Base-by-base conservation (phyloP, 1,140 invertebrate species). In the Formica selysi region DNA sequence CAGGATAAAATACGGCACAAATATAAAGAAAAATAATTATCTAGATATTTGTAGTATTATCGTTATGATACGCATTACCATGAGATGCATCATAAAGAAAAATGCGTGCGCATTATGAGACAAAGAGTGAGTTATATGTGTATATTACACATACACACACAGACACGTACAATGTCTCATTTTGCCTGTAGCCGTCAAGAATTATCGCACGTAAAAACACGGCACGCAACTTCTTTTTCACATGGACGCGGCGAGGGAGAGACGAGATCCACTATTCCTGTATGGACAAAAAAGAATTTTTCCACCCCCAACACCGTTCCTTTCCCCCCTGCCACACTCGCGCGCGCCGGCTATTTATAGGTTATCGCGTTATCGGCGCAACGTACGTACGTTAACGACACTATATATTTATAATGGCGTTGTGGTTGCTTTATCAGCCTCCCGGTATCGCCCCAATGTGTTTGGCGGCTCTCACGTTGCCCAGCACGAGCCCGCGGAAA, bases 281-380 rank as follows among this genome's bases (percentile, higher is more conserved):
- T 22, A 19, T 29, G 29, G 36, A 57, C 51, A 44, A 19, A 10
- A 22, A 13, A 38, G 3, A 22, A 19, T 44, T 29, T 29, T 29
- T 44, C 10, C 10, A 38, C 38, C 38, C 41, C 41, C 10, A 8
- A 44, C 41, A 44, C 41, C 10, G 41, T 41, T 8, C 8, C 8
- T 10, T 41, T 8, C 41, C 10, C 36, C 22, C 51, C 51, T 29
- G 3, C 36, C 41, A n/a, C 36, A 41, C 22, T 29, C 22, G 8
- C 16, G 26, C 26, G 16, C 48, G 48, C 10, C 13, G 57, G 44
- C 64, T 89, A 86, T 86, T 88, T 89, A 83, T 80, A 57, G 54
- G 57, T 65, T 86, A 88, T 89, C 83, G 71, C 59, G 48, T 51
- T 78, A 89, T 89, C 87, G 64, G 51, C 38, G 67, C 85, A 41